Evolutionary conservation across 2,888 invertebrate genomes (phyloP).

Genomic region (Lochmaea crataegi): DNA sequence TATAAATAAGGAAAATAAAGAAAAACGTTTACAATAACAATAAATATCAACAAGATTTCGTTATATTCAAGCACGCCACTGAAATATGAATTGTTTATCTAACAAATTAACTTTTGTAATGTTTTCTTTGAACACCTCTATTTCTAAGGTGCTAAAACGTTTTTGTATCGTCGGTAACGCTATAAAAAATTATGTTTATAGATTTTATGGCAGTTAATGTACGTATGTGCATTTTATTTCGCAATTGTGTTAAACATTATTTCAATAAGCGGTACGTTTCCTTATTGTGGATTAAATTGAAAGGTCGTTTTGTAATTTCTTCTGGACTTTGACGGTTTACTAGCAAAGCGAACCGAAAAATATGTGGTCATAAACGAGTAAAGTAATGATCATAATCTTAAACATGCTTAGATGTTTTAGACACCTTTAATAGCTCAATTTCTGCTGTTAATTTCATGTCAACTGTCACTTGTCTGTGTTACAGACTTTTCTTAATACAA

Average conservation of each 20-base stretch:
- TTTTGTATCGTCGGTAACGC: conserved; percentile 44
- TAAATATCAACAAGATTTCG: not conserved
- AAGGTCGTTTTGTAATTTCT: not conserved
- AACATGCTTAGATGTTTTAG: too few species aligned
- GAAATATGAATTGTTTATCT: conserved; percentile 35
- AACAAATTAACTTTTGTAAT: conserved; percentile 38
- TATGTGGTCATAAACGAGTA: not conserved
- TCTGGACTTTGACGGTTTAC: not conserved
- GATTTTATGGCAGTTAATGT: conserved; percentile 51
- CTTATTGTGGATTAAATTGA: conserved; percentile 22
- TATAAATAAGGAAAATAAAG: too few species aligned
- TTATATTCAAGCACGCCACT: not conserved
- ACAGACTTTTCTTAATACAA: too few species aligned
- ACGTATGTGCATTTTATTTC: conserved; percentile 46
- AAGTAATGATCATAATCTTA: not conserved
- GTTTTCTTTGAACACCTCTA: conserved; percentile 39
- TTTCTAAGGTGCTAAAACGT: conserved; percentile 54
- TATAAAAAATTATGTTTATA: conserved; percentile 48
- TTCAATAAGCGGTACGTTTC: conserved; percentile 32
- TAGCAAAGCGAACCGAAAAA: not conserved
- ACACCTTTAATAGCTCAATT: too few species aligned
- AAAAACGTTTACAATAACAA: not conserved
- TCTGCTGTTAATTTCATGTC: too few species aligned
- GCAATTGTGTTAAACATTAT: conserved; percentile 43
- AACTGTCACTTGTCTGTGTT: too few species aligned